These are phyloP conservation scores for Protodeltote pygarga DNA, from an alignment of 2,888 invertebrate species.

Conservation along the genomic window DNA sequence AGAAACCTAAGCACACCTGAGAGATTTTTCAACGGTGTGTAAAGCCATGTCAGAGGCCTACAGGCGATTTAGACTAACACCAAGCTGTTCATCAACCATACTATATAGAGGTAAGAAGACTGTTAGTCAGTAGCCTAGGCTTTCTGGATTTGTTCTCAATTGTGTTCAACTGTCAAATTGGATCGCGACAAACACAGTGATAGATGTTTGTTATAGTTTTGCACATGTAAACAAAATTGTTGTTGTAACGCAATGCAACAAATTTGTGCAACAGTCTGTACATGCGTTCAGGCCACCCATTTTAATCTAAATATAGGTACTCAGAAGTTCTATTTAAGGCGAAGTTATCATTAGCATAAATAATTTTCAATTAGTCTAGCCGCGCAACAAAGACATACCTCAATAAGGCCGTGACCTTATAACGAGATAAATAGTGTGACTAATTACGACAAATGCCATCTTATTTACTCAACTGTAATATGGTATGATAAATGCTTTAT, in stretches of 20 bases:
- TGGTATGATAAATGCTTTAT: constrained; percentile 35
- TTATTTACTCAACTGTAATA: constrained; percentile 47
- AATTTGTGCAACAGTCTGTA: not conserved
- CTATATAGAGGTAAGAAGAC: too few relatives aligned
- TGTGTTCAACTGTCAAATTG: too few relatives aligned
- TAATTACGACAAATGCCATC: constrained; percentile 69
- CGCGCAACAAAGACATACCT: constrained; percentile 48
- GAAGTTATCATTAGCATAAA: constrained; percentile 40
- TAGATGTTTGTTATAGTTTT: too few relatives aligned
- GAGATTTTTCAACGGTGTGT: too few relatives aligned
- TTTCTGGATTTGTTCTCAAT: too few relatives aligned
- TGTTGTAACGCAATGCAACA: not conserved
- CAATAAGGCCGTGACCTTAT: constrained; percentile 61
- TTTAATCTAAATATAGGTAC: constrained; percentile 35
- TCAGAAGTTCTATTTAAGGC: constrained; percentile 32
- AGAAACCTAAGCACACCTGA: too few relatives aligned
- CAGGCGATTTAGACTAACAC: too few relatives aligned
- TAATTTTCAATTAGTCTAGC: constrained; percentile 47
- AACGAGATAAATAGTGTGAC: constrained; percentile 61
- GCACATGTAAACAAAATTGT: too few relatives aligned
- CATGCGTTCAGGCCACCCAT: constrained; percentile 41
- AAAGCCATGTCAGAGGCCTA: too few relatives aligned
- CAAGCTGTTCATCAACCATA: too few relatives aligned
- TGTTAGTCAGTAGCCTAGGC: too few relatives aligned
- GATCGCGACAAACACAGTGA: too few relatives aligned